Conservation (phyloP, 1,140 invertebrate species). For the Zaprionus nigranus region DNA sequence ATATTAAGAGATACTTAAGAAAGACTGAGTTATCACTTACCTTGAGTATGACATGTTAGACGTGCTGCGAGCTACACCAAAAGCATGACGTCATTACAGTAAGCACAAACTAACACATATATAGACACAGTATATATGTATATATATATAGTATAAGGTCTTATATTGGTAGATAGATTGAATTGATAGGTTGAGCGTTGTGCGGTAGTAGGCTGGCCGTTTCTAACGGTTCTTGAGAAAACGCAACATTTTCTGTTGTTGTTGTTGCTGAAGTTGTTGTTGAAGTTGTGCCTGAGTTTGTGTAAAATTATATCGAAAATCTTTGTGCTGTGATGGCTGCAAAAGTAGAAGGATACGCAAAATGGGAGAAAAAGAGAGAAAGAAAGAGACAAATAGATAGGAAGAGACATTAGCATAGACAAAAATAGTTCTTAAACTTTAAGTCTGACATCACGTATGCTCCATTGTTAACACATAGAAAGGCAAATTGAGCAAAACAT, state of each 20-base stretch:
- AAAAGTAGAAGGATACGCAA: conserved; percentile 44
- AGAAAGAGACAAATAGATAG: neutral
- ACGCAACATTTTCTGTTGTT: conserved; percentile 63
- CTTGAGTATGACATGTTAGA: conserved; percentile 43
- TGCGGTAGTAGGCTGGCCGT: conserved; percentile 38
- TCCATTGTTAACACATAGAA: conserved; percentile 55
- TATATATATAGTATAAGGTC: conserved; percentile 19
- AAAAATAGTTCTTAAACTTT: conserved; percentile 36
- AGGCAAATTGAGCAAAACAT: conserved; percentile 45
- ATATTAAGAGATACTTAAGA: neutral
- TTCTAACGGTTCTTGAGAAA: conserved; percentile 74
- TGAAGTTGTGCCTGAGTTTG: conserved; percentile 32
- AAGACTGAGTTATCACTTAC: conserved; percentile 45
- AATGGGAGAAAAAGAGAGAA: conserved; percentile 18
- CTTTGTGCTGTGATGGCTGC: conserved; percentile 52
- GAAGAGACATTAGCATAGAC: conserved; percentile 42
- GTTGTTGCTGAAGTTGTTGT: conserved; percentile 4
- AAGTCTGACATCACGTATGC: conserved; percentile 61
- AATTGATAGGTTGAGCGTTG: conserved; percentile 50
- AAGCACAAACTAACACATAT: conserved; percentile 50
- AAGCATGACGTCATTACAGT: conserved; percentile 55
- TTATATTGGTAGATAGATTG: conserved; percentile 32
- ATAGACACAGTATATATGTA: conserved; percentile 31
- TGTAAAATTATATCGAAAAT: conserved; percentile 67
- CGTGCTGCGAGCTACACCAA: conserved; percentile 39